Conservation (phyloP, 1,140 invertebrate species). For the Plutomurus gul region DNA sequence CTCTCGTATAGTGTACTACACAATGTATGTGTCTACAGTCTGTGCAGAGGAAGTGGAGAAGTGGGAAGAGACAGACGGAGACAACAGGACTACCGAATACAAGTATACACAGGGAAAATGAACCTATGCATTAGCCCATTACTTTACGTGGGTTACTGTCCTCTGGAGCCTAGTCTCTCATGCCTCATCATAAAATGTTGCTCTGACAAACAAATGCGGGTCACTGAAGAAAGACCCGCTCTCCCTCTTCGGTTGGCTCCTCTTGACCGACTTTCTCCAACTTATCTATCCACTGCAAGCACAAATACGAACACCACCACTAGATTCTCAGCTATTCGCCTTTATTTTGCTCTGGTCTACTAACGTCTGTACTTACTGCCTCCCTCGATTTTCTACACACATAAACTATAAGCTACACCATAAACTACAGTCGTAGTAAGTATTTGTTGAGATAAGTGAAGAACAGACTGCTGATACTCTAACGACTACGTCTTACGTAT, state of each 20-base stretch:
- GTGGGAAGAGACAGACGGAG: neutral
- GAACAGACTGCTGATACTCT: too few species aligned
- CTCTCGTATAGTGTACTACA: neutral
- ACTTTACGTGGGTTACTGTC: slow-evolving; percentile 3
- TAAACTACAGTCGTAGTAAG: neutral
- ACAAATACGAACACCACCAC: neutral
- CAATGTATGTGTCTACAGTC: too few species aligned
- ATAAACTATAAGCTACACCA: neutral
- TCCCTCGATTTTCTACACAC: too few species aligned
- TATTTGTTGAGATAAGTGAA: too few species aligned
- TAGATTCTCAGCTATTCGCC: neutral
- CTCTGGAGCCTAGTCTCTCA: slow-evolving; percentile 10
- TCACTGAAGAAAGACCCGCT: slow-evolving; percentile 8
- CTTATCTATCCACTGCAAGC: neutral
- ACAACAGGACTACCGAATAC: neutral
- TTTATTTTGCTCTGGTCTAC: too few species aligned
- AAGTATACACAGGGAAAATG: too few species aligned
- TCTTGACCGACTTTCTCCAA: slow-evolving; percentile 18
- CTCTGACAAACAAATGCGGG: slow-evolving; percentile 28
- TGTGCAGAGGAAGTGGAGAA: neutral
- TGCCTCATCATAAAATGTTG: slow-evolving; percentile 27
- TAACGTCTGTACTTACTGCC: too few species aligned
- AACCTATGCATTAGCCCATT: slow-evolving; percentile 26
- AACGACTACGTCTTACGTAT: too few species aligned
- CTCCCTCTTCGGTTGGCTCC: neutral